Evolutionary conservation across 2,797 vertebrate species (phyloP).

Genomic region (Takifugu ocellatus): DNA sequence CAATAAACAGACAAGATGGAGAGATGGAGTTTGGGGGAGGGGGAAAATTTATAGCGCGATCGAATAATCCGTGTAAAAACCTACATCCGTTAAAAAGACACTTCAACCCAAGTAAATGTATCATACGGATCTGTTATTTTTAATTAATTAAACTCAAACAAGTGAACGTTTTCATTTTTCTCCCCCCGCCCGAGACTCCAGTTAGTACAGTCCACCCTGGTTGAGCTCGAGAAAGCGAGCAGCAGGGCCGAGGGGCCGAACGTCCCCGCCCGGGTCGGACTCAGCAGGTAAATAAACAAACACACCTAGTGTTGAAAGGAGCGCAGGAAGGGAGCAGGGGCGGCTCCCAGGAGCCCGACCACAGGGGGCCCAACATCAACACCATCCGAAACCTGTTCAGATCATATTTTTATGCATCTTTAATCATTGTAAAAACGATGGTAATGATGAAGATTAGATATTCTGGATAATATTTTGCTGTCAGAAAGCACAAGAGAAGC

Average conservation of each 20-base stretch:
- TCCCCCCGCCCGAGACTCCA: not conserved
- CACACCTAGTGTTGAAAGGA: slow-evolving; percentile 25
- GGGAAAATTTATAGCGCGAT: not conserved
- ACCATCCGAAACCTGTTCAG: not conserved
- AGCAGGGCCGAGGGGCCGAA: slow-evolving; percentile 28
- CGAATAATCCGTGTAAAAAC: too few species aligned
- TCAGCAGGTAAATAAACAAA: slow-evolving; percentile 39
- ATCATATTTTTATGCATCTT: too few species aligned
- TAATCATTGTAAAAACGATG: too few species aligned
- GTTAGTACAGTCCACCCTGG: slow-evolving; percentile 64
- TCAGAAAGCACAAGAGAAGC: too few species aligned
- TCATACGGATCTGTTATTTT: too few species aligned
- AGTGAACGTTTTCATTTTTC: not conserved
- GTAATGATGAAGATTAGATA: too few species aligned
- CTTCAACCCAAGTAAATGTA: too few species aligned
- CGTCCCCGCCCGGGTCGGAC: slow-evolving; percentile 30
- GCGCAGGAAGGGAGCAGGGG: not conserved
- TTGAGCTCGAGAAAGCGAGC: slow-evolving; percentile 43
- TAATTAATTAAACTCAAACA: too few species aligned
- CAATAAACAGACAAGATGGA: slow-evolving; percentile 63
- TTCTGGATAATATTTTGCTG: too few species aligned
- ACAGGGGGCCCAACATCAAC: not conserved
- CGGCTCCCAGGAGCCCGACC: not conserved
- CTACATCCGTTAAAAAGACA: too few species aligned
- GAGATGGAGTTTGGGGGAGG: slow-evolving; percentile 36